These are phyloP conservation scores for Falco cherrug DNA, from an alignment of 2,797 vertebrate species.

Conservation along the genomic window DNA sequence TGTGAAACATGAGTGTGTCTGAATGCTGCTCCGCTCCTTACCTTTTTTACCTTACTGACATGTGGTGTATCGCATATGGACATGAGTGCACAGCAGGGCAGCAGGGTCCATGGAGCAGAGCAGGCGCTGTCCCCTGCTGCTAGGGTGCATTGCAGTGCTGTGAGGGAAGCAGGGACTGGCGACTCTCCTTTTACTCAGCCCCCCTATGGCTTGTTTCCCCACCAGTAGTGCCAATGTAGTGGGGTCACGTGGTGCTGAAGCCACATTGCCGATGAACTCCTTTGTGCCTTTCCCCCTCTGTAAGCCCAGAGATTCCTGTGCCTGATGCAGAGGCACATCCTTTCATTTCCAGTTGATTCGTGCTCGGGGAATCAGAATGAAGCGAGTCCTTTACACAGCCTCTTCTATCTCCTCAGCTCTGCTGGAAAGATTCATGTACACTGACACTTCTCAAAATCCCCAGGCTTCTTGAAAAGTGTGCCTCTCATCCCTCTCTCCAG, in stretches of 20 bases:
- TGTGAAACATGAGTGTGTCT: neutral
- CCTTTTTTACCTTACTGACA: neutral
- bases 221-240: neutral
- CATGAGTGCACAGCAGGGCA: rapidly evolving
- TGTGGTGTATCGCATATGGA: neutral
- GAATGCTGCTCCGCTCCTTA: neutral
- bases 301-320: neutral
- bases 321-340: rapidly evolving
- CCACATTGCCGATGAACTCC: neutral
- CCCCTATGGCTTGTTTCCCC: neutral
- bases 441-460: neutral
- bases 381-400: neutral
- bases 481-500: rapidly evolving
- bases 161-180: rapidly evolving
- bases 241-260: rapidly evolving
- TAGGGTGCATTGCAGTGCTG: neutral
- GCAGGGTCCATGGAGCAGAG: rapidly evolving
- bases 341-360: neutral
- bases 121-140: rapidly evolving
- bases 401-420: neutral
- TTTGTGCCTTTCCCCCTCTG: neutral
- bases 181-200: neutral
- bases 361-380: neutral
- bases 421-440: neutral
- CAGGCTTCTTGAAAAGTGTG: neutral